Evolutionary conservation across 2,888 invertebrate genomes (phyloP).

Genomic region (Diarsia rubi): DNA sequence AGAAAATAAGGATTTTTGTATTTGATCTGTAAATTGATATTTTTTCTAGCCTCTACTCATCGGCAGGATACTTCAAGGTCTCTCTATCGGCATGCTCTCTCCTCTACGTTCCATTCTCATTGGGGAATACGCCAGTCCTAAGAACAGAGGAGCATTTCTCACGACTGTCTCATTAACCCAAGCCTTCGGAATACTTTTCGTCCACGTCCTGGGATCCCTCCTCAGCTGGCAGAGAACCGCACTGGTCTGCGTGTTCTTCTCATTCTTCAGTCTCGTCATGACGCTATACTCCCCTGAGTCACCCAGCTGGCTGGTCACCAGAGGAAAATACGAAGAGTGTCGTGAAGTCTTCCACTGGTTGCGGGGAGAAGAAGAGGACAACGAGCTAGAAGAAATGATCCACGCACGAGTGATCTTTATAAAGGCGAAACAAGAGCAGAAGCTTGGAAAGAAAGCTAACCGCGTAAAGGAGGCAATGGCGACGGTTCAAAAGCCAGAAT

Average conservation of each 20-base stretch:
- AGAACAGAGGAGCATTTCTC: constrained; percentile 91
- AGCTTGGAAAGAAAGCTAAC: constrained; percentile 60
- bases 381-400: constrained; percentile 82
- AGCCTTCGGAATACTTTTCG: constrained; percentile 90
- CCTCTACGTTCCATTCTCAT: constrained; percentile 87
- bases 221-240: constrained; percentile 90
- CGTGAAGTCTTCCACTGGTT: constrained; percentile 89
- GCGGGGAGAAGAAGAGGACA: constrained; percentile 86
- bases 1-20: neutral
- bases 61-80: constrained; percentile 81
- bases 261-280: constrained; percentile 84
- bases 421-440: constrained; percentile 66
- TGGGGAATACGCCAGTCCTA: constrained; percentile 90
- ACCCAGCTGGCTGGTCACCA: constrained; percentile 91
- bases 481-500: constrained; percentile 83
- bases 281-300: constrained; percentile 90
- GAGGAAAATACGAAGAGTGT: constrained; percentile 88
- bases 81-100: constrained; percentile 88
- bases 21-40: neutral
- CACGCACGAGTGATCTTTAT: constrained; percentile 72
- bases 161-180: constrained; percentile 90
- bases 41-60: constrained; percentile 75
- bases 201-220: constrained; percentile 91
- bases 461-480: constrained; percentile 58
- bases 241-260: constrained; percentile 83